These are phyloP conservation scores for Lophius americanus DNA, from an alignment of 2,797 vertebrate species.

Conservation along the genomic window DNA sequence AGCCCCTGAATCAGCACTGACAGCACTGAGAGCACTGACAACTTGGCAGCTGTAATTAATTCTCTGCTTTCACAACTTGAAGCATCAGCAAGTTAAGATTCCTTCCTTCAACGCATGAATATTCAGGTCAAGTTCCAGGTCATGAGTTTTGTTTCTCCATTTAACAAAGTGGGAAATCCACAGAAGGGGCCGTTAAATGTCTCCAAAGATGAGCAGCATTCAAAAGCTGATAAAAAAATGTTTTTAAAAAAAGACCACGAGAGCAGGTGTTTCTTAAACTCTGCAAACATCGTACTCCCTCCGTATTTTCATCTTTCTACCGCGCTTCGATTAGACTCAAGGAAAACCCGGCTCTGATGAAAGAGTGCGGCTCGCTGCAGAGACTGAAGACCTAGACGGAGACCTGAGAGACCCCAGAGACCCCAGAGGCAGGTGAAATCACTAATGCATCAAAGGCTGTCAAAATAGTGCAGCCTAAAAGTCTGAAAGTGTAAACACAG, in stretches of 20 bases:
- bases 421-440: conserved; percentile 56
- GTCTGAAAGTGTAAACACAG: conserved; percentile 66
- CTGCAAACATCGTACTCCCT: conserved; percentile 29
- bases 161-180: conserved; percentile 31
- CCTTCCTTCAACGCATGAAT: not conserved
- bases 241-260: conserved; percentile 25
- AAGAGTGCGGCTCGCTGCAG: conserved; percentile 60
- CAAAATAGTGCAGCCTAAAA: conserved; percentile 54
- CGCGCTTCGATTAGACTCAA: conserved; percentile 47
- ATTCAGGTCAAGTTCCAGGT: conserved; percentile 15
- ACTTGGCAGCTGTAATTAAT: not conserved
- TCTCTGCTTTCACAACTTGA: conserved; percentile 8
- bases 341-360: conserved; percentile 71
- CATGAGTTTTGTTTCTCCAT: conserved; percentile 7
- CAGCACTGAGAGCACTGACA: not conserved
- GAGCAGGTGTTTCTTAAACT: conserved; percentile 44
- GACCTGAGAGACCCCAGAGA: conserved; percentile 53
- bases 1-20: conserved; percentile 14
- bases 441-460: conserved; percentile 73
- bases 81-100: conserved; percentile 18
- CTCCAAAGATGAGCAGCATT: conserved; percentile 36
- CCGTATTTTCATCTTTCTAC: conserved; percentile 38
- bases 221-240: conserved; percentile 15
- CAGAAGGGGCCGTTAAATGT: conserved; percentile 17
- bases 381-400: conserved; percentile 61